phyloP scores from a whole-genome alignment of 2,113 vertebrate genomes.

The Scortum barcoo region DNA sequence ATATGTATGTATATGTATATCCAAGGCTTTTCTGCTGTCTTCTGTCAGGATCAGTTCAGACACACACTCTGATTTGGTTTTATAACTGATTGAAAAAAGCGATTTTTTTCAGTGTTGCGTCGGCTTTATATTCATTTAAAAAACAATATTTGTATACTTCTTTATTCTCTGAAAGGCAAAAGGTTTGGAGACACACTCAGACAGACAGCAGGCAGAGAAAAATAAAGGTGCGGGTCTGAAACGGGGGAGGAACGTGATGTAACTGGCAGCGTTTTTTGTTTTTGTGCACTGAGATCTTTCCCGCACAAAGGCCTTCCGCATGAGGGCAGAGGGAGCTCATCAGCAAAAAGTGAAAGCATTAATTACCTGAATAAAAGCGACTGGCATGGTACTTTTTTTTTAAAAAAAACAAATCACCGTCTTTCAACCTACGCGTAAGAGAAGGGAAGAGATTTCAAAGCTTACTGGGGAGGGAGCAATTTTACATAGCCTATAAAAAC shows the following conservation, averaged over 20 bases:
- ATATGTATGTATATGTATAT: too few species aligned
- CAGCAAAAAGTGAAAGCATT: slow-evolving; percentile 64
- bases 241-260: slow-evolving; percentile 46
- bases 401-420: slow-evolving; percentile 32
- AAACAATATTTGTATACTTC: slow-evolving; percentile 17
- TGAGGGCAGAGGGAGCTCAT: slow-evolving; percentile 57
- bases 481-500: slow-evolving; percentile 43
- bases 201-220: slow-evolving; percentile 18
- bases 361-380: slow-evolving; percentile 72
- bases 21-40: neutral
- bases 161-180: slow-evolving; percentile 24
- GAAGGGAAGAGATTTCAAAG: slow-evolving; percentile 47
- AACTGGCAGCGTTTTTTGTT: slow-evolving; percentile 59
- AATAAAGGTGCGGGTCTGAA: slow-evolving; percentile 30
- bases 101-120: slow-evolving; percentile 6
- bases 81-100: slow-evolving; percentile 9
- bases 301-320: slow-evolving; percentile 51
- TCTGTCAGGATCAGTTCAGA: slow-evolving; percentile 2
- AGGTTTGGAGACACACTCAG: slow-evolving; percentile 39
- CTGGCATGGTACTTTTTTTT: slow-evolving; percentile 49
- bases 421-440: slow-evolving; percentile 19
- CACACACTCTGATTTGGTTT: neutral
- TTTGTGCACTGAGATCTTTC: slow-evolving; percentile 25
- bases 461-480: slow-evolving; percentile 29
- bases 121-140: slow-evolving; percentile 25